Evolutionary conservation across 2,113 vertebrate genomes (phyloP), one percentile per base, ranked within the genome.

Genomic region (Callaeas wilsoni): DNA sequence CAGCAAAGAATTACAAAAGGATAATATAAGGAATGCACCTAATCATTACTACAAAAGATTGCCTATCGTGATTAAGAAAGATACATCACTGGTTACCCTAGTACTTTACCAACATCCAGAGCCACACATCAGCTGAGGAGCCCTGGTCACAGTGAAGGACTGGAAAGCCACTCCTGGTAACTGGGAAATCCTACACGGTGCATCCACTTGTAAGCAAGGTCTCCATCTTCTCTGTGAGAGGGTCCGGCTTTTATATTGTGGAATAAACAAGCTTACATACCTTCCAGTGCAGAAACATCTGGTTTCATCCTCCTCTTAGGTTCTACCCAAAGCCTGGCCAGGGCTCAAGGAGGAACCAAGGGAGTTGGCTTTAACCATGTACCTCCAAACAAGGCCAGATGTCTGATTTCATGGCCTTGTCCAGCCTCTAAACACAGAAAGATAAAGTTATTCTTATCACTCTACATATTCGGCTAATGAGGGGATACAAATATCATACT

Each of bases 161-260:
- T 37, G 27, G 37, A 44, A 46, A 59, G 18, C 37, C 22, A 18
- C 15, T 68, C 33, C 14, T 60, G 14, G 26, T 42, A 26, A 26
- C 32, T 42, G 44, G 14, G 22, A 60, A 57, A 16, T 77, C 37
- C 46, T 52, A 4, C 33, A 22, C 0, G 0, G 26, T 27, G 11
- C 1, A 0, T 68, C 32, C 44, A 21, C 44, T 59, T 1, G 0
- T 27, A 52, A 32, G 33, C 0, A 0, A 60, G 37, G 22, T 52
- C 49, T 77, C 46, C 46, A 27, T 44, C 53, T 59, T 50, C 1
- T 1, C 53, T 77, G 22, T 60, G 46, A 68, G 37, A 44, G 6
- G 9, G 32, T 16, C 32, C 0, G 1, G 53, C 27, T 60, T 52
- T 77, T 68, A 37, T 77, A 52, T 13, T 33, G 73, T 68, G 53